These are phyloP conservation scores for Xenops minutus DNA, from an alignment of 2,797 vertebrate species.

Conservation along the genomic window DNA sequence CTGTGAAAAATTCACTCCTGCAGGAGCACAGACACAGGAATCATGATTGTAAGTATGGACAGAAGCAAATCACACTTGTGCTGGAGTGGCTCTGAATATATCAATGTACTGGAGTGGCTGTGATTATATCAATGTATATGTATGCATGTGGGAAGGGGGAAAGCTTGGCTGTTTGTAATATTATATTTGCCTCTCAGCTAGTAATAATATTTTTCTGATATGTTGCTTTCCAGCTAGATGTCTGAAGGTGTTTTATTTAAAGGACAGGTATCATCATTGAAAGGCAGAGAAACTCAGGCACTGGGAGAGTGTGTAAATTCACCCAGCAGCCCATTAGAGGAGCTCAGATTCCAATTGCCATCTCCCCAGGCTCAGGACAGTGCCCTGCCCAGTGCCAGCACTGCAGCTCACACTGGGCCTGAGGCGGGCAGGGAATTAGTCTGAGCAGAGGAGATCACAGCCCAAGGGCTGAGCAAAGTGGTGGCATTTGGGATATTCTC, in stretches of 20 bases:
- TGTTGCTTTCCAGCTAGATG: neutral
- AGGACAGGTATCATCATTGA: neutral
- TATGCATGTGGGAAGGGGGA: neutral
- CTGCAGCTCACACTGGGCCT: neutral
- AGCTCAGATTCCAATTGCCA: neutral
- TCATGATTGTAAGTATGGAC: neutral
- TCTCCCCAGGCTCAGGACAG: neutral
- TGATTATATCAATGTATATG: neutral
- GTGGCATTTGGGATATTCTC: neutral
- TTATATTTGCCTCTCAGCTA: neutral
- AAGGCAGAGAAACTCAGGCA: neutral
- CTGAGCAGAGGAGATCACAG: neutral
- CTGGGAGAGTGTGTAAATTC: neutral
- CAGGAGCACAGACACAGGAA: conserved; percentile 10
- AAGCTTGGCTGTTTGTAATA: neutral
- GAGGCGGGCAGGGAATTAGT: neutral
- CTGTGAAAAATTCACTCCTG: neutral
- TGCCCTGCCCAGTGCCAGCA: neutral
- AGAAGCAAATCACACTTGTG: neutral
- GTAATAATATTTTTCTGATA: neutral
- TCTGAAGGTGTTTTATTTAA: neutral
- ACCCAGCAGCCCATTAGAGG: neutral
- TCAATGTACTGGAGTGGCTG: neutral
- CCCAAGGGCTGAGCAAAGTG: neutral
- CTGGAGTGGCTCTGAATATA: neutral